Evolutionary conservation across 2,113 vertebrate species (phyloP), one percentile per base, ranked within the genome.

Genomic region (Melanostigma gelatinosum): DNA sequence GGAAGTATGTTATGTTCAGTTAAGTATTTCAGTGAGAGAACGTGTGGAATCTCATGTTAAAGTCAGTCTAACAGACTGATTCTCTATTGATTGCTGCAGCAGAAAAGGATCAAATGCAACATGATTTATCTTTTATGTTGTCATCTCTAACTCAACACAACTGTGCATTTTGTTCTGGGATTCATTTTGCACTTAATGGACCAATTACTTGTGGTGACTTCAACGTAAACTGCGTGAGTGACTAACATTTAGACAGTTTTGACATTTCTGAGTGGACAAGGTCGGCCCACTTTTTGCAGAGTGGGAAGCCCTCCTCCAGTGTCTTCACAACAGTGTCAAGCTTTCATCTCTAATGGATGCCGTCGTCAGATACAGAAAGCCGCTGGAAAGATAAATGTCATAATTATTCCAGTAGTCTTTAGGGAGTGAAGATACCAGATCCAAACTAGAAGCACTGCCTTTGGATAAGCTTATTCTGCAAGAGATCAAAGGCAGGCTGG

Each of bases 321-420:
- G 27, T 77, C 46, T 77, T 63, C 63, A 55, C 70, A 67, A 83
- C 73, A 34, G 58, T 60, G 77, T 82, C 63, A 58, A 83, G 75
- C 80, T 88, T 91, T 91, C 82, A 88, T 93, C 84, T 89, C 65
- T 71, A 88, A 90, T 86, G 77, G 90, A 90, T 89, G 77, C 84
- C 74, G 82, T 84, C 72, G 55, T 55, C 77, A 84, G 89, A 88
- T 87, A 84, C 62, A 87, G 79, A 79, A 84, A 88, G 84, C 69
- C 64, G 20, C 80, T 78, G 66, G 66, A 87, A 90, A 93, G 87
- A 92, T 93, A 91, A 91, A 92, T 92, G 90, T 92, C 91, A 75
- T 90, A 88, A 93, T 94, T 91, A 93, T 92, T 92, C 85, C 71
- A 80, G 70, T 78, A 84, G 85, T 89, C 87, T 90, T 86, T 65